Base-by-base conservation (phyloP, 2,797 vertebrate genomes). In the Pseudotriccus pelzelni region DNA sequence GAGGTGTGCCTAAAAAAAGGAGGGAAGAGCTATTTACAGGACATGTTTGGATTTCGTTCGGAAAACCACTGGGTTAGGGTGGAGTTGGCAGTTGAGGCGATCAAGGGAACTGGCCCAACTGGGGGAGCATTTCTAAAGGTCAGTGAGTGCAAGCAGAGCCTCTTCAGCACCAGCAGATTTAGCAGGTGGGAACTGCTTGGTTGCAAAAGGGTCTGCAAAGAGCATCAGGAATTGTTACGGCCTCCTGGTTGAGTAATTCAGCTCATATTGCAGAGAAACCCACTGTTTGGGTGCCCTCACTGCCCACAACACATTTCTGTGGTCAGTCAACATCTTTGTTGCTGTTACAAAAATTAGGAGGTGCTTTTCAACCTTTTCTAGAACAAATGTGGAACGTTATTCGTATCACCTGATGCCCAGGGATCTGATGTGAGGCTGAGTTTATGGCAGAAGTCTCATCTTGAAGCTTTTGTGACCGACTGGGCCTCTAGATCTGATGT, bases 271-370 rank as follows among this genome's bases (percentile, higher is more conserved):
- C 24, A 12, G 24, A 50, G 12, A 25, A 52, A 73, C 14, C 24
- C 27, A 2, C 1, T 1, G 6, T 46, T 39, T 23, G 56, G 23
- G 6, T 59, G 16, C 5, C 1, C n/a, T 62, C 2, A 0, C 24
- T 24, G 39, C 36, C 7, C 22, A 10, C 15, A 8, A 0, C 10
- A 1, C 16, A 5, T 82, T 75, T 80, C 75, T 30, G 10, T 3
- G 44, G 46, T 7, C 22, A 2, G 46, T 56, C 32, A 19, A 2
- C 0, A 0, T 24, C 66, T n/a, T 9, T 55, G 32, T 9, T 25
- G 39, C 32, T 18, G 53, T 7, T 36, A 46, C 11, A 28, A 44
- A 69, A 66, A 24, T 10, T 21, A 15, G 11, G 63, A 59, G 14
- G 25, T 17, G 32, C 20, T 18, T 52, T 68, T 20, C 56, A 27